Conservation (phyloP, 2,888 invertebrate genomes). For the Quadriops clusia region DNA sequence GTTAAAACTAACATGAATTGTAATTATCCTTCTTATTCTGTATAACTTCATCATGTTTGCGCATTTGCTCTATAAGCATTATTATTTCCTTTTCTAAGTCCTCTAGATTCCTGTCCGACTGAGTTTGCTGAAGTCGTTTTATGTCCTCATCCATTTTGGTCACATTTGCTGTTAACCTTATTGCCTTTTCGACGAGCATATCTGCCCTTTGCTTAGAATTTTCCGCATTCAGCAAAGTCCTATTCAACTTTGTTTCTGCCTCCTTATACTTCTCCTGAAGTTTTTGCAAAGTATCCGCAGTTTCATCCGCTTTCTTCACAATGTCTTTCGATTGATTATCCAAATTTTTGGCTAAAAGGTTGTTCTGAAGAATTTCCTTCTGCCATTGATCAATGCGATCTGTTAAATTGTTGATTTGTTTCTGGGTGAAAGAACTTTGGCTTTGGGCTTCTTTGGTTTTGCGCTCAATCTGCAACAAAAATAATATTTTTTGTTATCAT, state of each 20-base stretch:
- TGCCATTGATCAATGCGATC: constrained; percentile 63
- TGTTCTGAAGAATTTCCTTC: constrained; percentile 70
- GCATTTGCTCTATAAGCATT: constrained; percentile 50
- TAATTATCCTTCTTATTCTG: constrained; percentile 49
- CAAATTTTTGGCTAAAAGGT: constrained; percentile 70
- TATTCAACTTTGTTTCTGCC: constrained; percentile 58
- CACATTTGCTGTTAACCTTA: constrained; percentile 55
- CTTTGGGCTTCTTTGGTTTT: constrained; percentile 71
- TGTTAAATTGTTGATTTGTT: constrained; percentile 62
- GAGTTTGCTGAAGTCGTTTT: constrained; percentile 25
- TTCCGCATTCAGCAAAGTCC: constrained; percentile 63
- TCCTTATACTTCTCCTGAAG: constrained; percentile 58
- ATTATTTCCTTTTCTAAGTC: constrained; percentile 49
- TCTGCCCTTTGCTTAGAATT: constrained; percentile 70
- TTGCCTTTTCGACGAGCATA: constrained; percentile 64
- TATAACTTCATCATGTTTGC: constrained; percentile 46
- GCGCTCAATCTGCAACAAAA: constrained; percentile 54
- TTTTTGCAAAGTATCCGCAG: constrained; percentile 51
- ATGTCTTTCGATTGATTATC: constrained; percentile 65
- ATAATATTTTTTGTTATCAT: constrained; percentile 7
- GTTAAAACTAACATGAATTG: constrained; percentile 53
- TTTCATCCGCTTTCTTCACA: constrained; percentile 56
- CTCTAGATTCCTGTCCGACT: constrained; percentile 34
- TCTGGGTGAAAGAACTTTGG: constrained; percentile 66
- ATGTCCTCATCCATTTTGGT: constrained; percentile 30